Evolutionary conservation across 2,797 vertebrate species (phyloP).

Genomic region (Morus bassanus): DNA sequence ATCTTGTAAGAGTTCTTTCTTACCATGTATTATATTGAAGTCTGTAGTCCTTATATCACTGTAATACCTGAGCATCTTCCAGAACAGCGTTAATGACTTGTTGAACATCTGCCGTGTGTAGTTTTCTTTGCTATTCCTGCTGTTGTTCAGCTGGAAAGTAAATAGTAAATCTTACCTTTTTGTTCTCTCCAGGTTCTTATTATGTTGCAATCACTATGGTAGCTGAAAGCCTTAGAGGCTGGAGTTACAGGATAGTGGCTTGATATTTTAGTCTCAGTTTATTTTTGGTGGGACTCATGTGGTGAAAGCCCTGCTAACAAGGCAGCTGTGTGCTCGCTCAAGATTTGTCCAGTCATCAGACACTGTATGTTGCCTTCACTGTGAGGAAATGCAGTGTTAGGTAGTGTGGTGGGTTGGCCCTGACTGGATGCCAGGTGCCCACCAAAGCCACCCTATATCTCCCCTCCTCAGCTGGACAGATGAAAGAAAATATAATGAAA

Average conservation of each 20-base stretch:
- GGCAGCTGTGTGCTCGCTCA: not conserved
- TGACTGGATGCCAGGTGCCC: too few relatives aligned
- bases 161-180: not conserved
- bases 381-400: not conserved
- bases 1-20: not conserved
- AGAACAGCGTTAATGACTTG: not conserved
- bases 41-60: not conserved
- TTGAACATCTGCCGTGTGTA: not conserved
- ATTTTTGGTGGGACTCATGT: not conserved
- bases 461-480: too few relatives aligned
- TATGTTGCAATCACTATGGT: not conserved
- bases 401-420: too few relatives aligned
- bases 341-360: not conserved
- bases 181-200: not conserved
- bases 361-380: accelerated
- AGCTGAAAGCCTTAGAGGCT: not conserved
- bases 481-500: too few relatives aligned
- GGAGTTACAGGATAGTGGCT: not conserved
- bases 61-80: not conserved
- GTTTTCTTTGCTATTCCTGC: not conserved
- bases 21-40: not conserved
- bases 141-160: not conserved
- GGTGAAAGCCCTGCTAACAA: not conserved
- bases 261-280: not conserved
- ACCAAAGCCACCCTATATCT: too few relatives aligned